Percentiles rank a stretch among this genome's conserved stretches.
These are phyloP conservation scores for Urocynchramus pylzowi DNA, from an alignment of 2,113 vertebrate genomes.

Conservation along the genomic window DNA sequence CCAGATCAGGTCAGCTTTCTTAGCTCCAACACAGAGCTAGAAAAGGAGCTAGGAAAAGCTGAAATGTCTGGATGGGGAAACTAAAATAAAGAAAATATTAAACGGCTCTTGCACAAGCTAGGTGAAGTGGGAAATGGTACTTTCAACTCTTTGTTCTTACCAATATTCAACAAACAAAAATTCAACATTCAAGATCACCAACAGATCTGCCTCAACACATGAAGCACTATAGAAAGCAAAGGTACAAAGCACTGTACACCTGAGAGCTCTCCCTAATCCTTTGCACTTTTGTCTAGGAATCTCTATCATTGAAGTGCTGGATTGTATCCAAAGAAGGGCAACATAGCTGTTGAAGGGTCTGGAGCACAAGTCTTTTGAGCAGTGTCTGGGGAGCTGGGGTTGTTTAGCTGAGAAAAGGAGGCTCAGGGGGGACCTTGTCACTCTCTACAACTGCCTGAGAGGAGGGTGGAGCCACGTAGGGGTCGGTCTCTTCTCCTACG, in stretches of 20 bases:
- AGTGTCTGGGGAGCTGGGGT: not conserved
- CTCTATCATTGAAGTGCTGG: not conserved
- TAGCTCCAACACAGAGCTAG: not conserved
- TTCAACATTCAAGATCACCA: not conserved
- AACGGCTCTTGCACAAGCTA: not conserved
- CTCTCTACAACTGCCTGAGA: not conserved
- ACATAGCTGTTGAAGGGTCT: not conserved
- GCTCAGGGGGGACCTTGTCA: not conserved
- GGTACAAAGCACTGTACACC: not conserved
- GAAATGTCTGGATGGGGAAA: not conserved
- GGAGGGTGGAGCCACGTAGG: not conserved
- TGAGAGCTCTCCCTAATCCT: not conserved
- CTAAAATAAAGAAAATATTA: not conserved
- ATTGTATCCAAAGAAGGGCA: not conserved
- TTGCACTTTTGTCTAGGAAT: not conserved
- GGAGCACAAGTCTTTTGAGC: not conserved
- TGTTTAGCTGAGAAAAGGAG: not conserved
- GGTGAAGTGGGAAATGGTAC: not conserved
- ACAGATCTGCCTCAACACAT: not conserved
- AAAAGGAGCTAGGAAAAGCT: not conserved
- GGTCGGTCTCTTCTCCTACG: fast-evolving
- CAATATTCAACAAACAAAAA: not conserved
- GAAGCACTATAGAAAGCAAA: not conserved
- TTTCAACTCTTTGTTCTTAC: not conserved
- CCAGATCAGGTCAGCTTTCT: not conserved